phyloP scores from a whole-genome alignment of 2,797 vertebrate species.

The Sternotherus odoratus region DNA sequence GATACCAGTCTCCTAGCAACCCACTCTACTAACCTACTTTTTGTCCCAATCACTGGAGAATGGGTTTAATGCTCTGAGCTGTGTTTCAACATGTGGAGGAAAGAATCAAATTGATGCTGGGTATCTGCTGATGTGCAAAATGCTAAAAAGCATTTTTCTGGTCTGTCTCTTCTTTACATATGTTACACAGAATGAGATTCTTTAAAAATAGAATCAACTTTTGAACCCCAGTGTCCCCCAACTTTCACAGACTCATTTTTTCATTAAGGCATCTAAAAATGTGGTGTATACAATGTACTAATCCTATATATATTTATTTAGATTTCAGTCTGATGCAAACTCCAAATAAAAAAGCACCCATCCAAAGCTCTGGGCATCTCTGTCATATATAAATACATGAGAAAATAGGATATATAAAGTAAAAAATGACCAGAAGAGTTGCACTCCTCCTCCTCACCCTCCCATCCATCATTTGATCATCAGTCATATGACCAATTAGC shows the following conservation, averaged over 20 bases:
- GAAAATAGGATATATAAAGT: background rate
- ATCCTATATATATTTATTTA: background rate
- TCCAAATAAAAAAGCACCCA: background rate
- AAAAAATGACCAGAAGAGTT: background rate
- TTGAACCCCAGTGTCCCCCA: background rate
- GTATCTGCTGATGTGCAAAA: conserved; percentile 72
- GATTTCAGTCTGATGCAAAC: background rate
- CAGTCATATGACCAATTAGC: background rate
- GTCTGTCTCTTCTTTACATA: conserved; percentile 4
- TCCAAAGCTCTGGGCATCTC: fast-evolving
- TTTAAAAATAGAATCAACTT: background rate
- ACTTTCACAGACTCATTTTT: background rate
- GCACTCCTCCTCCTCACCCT: background rate
- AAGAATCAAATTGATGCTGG: conserved; percentile 72
- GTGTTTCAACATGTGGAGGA: conserved; percentile 78
- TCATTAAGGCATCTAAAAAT: conserved; percentile 4
- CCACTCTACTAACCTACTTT: conserved; percentile 86
- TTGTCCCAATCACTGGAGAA: conserved; percentile 83
- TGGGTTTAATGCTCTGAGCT: conserved; percentile 81
- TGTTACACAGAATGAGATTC: background rate
- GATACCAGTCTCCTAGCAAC: conserved; percentile 87
- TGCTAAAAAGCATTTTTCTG: conserved; percentile 50
- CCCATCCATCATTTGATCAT: background rate
- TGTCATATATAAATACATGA: background rate
- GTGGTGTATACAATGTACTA: background rate